Percentiles rank a stretch among this genome's conserved stretches.
These are phyloP conservation scores for Arge pagana DNA, from an alignment of 2,888 invertebrate species.

Conservation along the genomic window DNA sequence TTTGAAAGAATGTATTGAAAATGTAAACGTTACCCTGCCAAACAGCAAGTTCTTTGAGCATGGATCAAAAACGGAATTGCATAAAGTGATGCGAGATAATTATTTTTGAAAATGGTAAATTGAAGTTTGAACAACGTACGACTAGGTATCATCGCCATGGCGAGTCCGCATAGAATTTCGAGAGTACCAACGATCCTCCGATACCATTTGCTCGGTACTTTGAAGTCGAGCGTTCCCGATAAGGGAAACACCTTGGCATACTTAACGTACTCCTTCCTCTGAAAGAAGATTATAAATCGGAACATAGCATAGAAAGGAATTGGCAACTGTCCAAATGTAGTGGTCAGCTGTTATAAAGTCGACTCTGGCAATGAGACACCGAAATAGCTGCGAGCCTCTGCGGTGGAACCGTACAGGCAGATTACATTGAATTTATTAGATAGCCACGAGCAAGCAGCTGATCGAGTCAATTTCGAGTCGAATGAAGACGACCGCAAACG, in stretches of 20 bases:
- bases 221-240: slow-evolving; percentile 78
- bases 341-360: slow-evolving; percentile 20
- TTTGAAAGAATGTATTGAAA: too few relatives aligned
- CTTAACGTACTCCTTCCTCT: slow-evolving; percentile 94
- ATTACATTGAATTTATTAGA: slow-evolving; percentile 17
- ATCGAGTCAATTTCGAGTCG: too few relatives aligned
- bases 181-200: slow-evolving; percentile 80
- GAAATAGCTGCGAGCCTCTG: slow-evolving; percentile 19
- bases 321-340: slow-evolving; percentile 14
- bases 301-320: slow-evolving; percentile 12
- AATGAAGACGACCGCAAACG: too few relatives aligned
- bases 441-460: too few relatives aligned
- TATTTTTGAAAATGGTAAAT: too few relatives aligned
- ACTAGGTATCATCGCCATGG: slow-evolving; percentile 81
- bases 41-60: not conserved
- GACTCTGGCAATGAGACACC: slow-evolving; percentile 20
- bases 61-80: too few relatives aligned
- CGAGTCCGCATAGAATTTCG: slow-evolving; percentile 83
- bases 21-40: too few relatives aligned
- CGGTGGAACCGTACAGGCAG: slow-evolving; percentile 13
- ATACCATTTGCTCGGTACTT: slow-evolving; percentile 92
- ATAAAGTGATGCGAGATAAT: not conserved
- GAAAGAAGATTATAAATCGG: slow-evolving; percentile 50
- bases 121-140: slow-evolving; percentile 69
- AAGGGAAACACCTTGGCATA: slow-evolving; percentile 94